These are phyloP conservation scores for Sebastiscus albofasciatus DNA, from an alignment of 2,797 vertebrate genomes.

Conservation along the genomic window DNA sequence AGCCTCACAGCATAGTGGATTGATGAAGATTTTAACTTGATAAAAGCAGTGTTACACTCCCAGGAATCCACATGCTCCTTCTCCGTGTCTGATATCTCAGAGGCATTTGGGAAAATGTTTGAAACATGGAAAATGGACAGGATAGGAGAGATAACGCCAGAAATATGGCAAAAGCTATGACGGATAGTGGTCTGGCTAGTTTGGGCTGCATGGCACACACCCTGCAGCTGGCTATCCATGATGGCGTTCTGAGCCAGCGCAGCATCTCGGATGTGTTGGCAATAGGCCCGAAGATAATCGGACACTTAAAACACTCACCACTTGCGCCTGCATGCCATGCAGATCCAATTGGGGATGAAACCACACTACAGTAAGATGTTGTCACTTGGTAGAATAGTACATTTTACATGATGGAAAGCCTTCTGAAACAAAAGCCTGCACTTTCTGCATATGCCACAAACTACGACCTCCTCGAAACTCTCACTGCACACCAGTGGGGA, in stretches of 20 bases:
- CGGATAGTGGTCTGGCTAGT: neutral
- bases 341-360: neutral
- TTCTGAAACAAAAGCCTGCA: slow-evolving; percentile 1
- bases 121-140: neutral
- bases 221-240: neutral
- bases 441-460: neutral
- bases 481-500: neutral
- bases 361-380: neutral
- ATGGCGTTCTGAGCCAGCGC: neutral
- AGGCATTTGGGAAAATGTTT: neutral
- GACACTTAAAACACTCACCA: neutral
- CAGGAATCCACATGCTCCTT: neutral
- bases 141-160: neutral
- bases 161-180: neutral
- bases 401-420: slow-evolving; percentile 13
- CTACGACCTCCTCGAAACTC: neutral
- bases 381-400: neutral
- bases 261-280: neutral
- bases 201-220: neutral
- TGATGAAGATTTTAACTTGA: neutral
- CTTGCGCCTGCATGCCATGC: neutral
- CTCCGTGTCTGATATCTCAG: neutral
- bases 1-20: slow-evolving; percentile 7
- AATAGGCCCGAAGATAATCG: neutral
- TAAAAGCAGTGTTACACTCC: slow-evolving; percentile 1